These are phyloP conservation scores for Eupithecia inturbata DNA, from an alignment of 2,888 invertebrate genomes.

Conservation along the genomic window DNA sequence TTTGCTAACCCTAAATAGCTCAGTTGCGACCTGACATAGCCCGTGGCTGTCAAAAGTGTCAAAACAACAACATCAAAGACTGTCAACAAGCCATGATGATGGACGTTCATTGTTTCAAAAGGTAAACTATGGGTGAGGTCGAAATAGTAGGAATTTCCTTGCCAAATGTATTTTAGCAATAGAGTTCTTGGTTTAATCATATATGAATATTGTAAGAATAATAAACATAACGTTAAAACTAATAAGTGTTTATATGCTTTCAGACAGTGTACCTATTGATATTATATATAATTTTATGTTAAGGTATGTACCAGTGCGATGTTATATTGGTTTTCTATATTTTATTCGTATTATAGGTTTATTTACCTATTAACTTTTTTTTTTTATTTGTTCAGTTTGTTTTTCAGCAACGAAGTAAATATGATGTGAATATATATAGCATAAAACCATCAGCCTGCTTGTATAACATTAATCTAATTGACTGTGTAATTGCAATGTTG, in stretches of 20 bases:
- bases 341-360: slow-evolving; percentile 13
- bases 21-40: slow-evolving; percentile 21
- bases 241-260: not conserved
- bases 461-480: not conserved
- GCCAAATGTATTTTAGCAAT: slow-evolving; percentile 4
- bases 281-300: not conserved
- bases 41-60: slow-evolving; percentile 34
- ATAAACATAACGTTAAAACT: not conserved
- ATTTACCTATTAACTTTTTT: not conserved
- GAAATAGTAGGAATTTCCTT: slow-evolving; percentile 20
- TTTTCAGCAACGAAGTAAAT: not conserved
- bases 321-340: not conserved
- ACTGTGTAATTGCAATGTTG: not conserved
- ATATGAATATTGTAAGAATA: not conserved
- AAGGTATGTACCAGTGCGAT: not conserved
- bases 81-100: slow-evolving; percentile 33
- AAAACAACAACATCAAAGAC: slow-evolving; percentile 37
- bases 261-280: not conserved
- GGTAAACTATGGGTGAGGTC: slow-evolving; percentile 30
- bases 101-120: slow-evolving; percentile 34
- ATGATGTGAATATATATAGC: not conserved
- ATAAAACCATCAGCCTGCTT: not conserved
- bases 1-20: slow-evolving; percentile 12
- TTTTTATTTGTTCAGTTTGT: slow-evolving; percentile 10
- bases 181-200: not conserved